Evolutionary conservation across 2,888 invertebrate species (phyloP).

Genomic region (Calameuta idolon): DNA sequence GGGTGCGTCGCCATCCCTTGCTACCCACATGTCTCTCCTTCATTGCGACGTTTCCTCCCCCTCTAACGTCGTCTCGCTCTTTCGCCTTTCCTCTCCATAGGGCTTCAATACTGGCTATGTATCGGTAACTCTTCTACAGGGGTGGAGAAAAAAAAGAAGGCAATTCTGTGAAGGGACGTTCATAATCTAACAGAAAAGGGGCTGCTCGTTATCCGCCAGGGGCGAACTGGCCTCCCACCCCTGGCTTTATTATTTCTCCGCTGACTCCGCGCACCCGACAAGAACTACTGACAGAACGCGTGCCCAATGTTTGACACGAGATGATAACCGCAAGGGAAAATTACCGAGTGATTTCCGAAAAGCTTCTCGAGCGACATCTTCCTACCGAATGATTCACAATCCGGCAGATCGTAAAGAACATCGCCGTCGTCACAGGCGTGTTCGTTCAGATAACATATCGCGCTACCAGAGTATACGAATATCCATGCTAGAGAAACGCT

Average conservation of each 20-base stretch:
- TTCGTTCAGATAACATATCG: background rate
- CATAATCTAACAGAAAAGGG: background rate
- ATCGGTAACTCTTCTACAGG: background rate
- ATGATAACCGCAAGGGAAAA: background rate
- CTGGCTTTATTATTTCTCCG: background rate
- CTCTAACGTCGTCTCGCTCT: background rate
- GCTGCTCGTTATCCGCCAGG: background rate
- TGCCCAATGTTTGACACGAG: background rate
- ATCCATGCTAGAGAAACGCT: background rate
- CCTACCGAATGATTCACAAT: background rate
- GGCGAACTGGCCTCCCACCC: background rate
- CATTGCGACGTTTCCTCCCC: background rate
- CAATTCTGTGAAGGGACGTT: background rate
- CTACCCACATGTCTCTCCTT: conserved; percentile 6
- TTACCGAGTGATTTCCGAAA: background rate
- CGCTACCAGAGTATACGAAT: background rate
- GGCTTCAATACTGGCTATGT: background rate
- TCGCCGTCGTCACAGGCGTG: background rate
- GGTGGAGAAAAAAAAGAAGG: background rate
- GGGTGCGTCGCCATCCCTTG: conserved; percentile 7
- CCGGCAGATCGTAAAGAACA: background rate
- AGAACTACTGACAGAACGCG: background rate
- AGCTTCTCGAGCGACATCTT: background rate
- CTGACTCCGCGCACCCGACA: background rate
- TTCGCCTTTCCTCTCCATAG: background rate